Evolutionary conservation across 2,888 invertebrate genomes (phyloP).

Genomic region (Herminia tarsipennalis): DNA sequence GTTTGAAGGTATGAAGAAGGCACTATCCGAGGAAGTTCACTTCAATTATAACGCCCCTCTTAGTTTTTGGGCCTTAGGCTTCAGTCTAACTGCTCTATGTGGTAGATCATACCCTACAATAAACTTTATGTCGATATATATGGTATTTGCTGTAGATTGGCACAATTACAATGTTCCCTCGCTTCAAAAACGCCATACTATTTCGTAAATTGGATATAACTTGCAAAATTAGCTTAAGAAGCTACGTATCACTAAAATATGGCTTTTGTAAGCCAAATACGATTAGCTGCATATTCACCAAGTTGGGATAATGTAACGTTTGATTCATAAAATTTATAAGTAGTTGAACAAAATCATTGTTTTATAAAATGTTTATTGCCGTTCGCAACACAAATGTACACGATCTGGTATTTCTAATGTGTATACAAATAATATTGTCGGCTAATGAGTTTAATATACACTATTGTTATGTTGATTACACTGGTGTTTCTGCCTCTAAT

Average conservation of each 20-base stretch:
- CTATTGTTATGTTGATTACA: slow-evolving; percentile 64
- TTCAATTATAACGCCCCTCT: too few species aligned
- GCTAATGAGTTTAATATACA: slow-evolving; percentile 54
- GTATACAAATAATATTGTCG: slow-evolving; percentile 49
- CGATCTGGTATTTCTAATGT: slow-evolving; percentile 39
- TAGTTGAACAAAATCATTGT: slow-evolving; percentile 44
- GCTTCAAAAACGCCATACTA: slow-evolving; percentile 16
- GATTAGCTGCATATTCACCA: slow-evolving; percentile 18
- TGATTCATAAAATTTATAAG: slow-evolving; percentile 38
- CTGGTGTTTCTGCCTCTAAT: slow-evolving; percentile 74
- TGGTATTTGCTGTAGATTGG: too few species aligned
- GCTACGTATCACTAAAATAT: slow-evolving; percentile 42
- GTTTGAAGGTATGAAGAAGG: too few species aligned
- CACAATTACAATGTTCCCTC: slow-evolving; percentile 6
- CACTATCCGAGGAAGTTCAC: too few species aligned
- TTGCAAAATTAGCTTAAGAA: slow-evolving; percentile 42
- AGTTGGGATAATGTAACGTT: slow-evolving; percentile 16
- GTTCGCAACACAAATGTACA: slow-evolving; percentile 37
- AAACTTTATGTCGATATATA: too few species aligned
- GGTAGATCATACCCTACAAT: too few species aligned
- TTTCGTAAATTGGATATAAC: slow-evolving; percentile 20
- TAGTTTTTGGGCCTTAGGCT: too few species aligned
- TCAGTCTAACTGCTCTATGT: too few species aligned
- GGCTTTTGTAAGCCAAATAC: slow-evolving; percentile 19
- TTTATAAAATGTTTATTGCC: slow-evolving; percentile 52